Percentiles rank a stretch among this genome's conserved stretches.
Evolutionary conservation across 2,113 vertebrate species (phyloP).

Genomic region (Ramphastos sulfuratus): DNA sequence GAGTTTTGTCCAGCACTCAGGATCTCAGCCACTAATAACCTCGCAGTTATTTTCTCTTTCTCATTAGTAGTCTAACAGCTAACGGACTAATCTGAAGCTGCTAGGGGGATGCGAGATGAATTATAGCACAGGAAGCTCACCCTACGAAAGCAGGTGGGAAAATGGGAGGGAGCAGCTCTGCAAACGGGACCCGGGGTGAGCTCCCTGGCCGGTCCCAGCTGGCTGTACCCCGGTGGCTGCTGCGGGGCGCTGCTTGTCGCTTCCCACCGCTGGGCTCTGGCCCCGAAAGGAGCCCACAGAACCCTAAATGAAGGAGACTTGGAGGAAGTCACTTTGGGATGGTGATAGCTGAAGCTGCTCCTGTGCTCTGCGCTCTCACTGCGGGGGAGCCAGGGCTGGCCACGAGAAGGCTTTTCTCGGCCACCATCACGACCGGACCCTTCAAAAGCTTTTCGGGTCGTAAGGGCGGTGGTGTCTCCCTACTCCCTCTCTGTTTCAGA

Average conservation of each 20-base stretch:
- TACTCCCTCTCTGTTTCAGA: neutral
- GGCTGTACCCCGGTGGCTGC: rapidly evolving
- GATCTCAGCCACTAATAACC: slow-evolving; percentile 46
- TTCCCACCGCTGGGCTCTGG: rapidly evolving
- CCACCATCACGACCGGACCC: neutral
- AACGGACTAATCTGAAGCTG: slow-evolving; percentile 40
- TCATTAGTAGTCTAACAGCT: slow-evolving; percentile 36
- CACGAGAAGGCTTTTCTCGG: neutral
- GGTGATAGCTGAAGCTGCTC: neutral
- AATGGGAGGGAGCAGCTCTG: neutral
- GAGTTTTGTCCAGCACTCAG: slow-evolving; percentile 56
- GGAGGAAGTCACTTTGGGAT: neutral
- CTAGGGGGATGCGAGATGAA: neutral
- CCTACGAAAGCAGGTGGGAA: neutral
- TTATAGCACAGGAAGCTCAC: neutral
- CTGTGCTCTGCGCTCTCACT: neutral
- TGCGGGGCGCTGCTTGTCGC: rapidly evolving
- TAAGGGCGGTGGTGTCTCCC: neutral
- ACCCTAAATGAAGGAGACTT: neutral
- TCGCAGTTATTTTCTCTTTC: slow-evolving; percentile 50
- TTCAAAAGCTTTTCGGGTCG: neutral
- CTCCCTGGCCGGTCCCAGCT: neutral
- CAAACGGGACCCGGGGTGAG: rapidly evolving
- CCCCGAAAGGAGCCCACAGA: neutral
- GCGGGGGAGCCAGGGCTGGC: neutral